Evolutionary conservation across 2,888 invertebrate species (phyloP), one percentile per base, ranked within the genome.

Genomic region (Thalpophila matura): DNA sequence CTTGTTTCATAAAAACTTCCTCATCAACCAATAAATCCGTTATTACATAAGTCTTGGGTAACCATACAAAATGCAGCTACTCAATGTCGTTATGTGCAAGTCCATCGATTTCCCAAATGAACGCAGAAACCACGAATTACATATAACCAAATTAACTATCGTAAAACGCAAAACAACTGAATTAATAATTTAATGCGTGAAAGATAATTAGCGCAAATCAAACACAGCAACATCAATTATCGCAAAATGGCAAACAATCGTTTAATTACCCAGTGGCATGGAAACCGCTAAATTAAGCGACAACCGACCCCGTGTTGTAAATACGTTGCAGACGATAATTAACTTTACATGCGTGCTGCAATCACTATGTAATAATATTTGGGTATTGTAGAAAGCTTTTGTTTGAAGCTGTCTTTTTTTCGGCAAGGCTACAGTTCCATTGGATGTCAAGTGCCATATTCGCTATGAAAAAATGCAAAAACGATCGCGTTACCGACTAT

Each of bases 181-280:
- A 88, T 91, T 86, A 84, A 86, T 89, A 86, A 91, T 89, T 89
- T 88, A 89, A 90, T 88, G 85, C 85, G 85, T 86, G 82, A 84
- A 90, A 89, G 89, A 90, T 93, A 93, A 94, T 94, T 93, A 92
- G 91, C 83, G 83, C 88, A 91, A 93, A 93, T 93, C 93, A 93
- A 93, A 93, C 92, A 91, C 86, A 83, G 84, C 85, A 84, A 91
- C 92, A 91, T 93, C 89, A 93, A 94, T 92, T 92, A 92, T 91
- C 86, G 81, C 90, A 88, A 92, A 94, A 93, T 91, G 89, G 89
- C 92, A 93, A 93, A 94, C 93, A 94, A 91, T 91, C 89, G 91
- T 87, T 92, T 92, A 94, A 93, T 93, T 93, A 92, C 86, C 88
- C 85, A 88, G 86, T 87, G 86, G 89, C 84, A 87, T 88, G 91